phyloP scores from a whole-genome alignment of 2,888 invertebrate genomes.

The Caenorhabditis angaria region DNA sequence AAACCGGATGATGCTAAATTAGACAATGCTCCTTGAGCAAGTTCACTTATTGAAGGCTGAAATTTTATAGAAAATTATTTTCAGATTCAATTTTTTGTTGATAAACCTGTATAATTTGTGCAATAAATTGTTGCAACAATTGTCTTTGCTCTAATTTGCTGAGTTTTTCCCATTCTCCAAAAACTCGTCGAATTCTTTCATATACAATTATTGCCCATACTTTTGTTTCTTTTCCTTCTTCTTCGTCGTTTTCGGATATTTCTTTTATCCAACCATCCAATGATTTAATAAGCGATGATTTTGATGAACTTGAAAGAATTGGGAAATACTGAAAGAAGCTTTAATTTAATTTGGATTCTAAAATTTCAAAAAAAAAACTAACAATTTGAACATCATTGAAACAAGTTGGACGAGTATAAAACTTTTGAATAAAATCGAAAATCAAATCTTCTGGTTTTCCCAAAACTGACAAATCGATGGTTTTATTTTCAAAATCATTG shows the following conservation, averaged over 20 bases:
- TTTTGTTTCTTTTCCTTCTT: constrained; percentile 28
- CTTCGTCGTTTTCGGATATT: constrained; percentile 17
- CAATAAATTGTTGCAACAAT: constrained; percentile 35
- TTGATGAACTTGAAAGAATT: constrained; percentile 14
- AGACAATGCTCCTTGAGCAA: constrained; percentile 24
- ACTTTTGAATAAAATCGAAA: constrained; percentile 82
- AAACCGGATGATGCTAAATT: constrained; percentile 22
- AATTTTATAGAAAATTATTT: too few species aligned
- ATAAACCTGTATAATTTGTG: constrained; percentile 37
- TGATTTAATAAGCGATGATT: constrained; percentile 12
- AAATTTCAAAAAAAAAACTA: neutral
- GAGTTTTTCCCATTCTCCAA: constrained; percentile 28
- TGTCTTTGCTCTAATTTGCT: constrained; percentile 12
- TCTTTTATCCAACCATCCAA: constrained; percentile 18
- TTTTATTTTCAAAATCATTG: neutral
- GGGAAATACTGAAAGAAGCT: constrained; percentile 30
- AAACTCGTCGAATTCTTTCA: constrained; percentile 27
- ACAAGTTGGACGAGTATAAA: constrained; percentile 87
- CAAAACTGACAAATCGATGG: neutral
- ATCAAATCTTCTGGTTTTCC: constrained; percentile 74
- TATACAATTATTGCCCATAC: constrained; percentile 31
- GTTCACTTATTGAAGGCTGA: constrained; percentile 24
- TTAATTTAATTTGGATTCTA: neutral
- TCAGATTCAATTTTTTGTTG: too few species aligned
- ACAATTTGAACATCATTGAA: constrained; percentile 78